Percentiles rank a stretch among this genome's conserved stretches.
Evolutionary conservation across 2,113 vertebrate species (phyloP).

Genomic region (Pomatostomus ruficeps): DNA sequence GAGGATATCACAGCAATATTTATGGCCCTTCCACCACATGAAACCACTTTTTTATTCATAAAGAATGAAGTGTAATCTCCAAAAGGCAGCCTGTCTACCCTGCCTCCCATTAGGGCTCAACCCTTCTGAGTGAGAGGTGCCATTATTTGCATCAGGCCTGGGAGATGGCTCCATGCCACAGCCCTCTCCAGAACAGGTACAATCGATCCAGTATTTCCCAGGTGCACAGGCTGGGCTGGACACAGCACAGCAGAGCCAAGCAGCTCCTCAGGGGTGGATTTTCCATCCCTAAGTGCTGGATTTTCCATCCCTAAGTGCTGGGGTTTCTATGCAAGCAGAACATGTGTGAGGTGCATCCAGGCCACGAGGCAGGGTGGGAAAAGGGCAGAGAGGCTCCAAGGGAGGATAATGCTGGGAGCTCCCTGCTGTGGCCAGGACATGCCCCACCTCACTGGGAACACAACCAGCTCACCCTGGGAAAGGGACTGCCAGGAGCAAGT

Average conservation of each 20-base stretch:
- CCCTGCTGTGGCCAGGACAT: not conserved
- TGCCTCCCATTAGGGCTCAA: not conserved
- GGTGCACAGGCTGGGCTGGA: not conserved
- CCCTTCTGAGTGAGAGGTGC: not conserved
- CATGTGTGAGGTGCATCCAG: not conserved
- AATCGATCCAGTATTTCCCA: not conserved
- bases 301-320: not conserved
- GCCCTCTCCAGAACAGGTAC: not conserved
- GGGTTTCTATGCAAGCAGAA: not conserved
- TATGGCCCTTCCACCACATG: not conserved
- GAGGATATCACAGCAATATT: not conserved
- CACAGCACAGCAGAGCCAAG: not conserved
- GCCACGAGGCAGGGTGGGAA: rapidly evolving
- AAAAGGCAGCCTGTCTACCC: not conserved
- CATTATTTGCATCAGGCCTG: not conserved
- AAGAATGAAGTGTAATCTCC: not conserved
- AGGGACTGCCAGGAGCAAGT: not conserved
- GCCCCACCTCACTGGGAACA: not conserved
- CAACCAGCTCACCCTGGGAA: not conserved
- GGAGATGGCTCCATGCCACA: not conserved
- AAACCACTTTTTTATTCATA: not conserved
- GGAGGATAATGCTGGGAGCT: not conserved
- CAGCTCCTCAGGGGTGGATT: not conserved
- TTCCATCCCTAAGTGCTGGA: not conserved
- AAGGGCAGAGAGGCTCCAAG: not conserved